A percentile compares a stretch with the other conserved stretches of the same genome.
Conservation (phyloP, 2,888 invertebrate species). For the Cotesia congregata region DNA sequence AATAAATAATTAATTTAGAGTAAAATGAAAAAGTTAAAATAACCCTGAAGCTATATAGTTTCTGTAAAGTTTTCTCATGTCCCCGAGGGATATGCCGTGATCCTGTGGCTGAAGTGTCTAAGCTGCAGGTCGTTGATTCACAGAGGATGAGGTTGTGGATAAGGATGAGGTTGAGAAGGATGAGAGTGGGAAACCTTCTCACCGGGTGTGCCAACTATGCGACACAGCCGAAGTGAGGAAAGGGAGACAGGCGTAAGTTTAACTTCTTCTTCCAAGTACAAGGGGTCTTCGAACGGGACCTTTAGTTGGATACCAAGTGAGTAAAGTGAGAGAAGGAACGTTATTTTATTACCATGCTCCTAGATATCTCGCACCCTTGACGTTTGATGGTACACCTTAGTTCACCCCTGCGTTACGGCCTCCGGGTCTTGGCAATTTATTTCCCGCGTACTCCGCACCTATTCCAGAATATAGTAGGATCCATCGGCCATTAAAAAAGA, state of each 20-base stretch:
- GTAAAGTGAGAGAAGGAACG: slow-evolving; percentile 47
- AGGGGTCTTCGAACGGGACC: slow-evolving; percentile 43
- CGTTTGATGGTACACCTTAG: slow-evolving; percentile 51
- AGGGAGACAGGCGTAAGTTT: slow-evolving; percentile 44
- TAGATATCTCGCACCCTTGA: slow-evolving; percentile 53
- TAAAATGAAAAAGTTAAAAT: slow-evolving; percentile 30
- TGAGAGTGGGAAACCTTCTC: slow-evolving; percentile 37
- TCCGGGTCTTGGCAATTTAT: slow-evolving; percentile 39
- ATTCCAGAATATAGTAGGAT: slow-evolving; percentile 14
- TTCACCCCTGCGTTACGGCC: slow-evolving; percentile 47
- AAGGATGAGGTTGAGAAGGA: too few relatives aligned
- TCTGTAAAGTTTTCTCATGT: slow-evolving; percentile 10
- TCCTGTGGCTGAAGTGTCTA: slow-evolving; percentile 39
- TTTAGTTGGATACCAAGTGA: slow-evolving; percentile 40
- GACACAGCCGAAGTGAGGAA: background rate
- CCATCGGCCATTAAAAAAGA: slow-evolving; percentile 30
- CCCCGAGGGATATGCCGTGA: slow-evolving; percentile 27
- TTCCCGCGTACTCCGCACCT: slow-evolving; percentile 41
- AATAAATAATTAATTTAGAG: slow-evolving; percentile 31
- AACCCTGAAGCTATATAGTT: slow-evolving; percentile 7
- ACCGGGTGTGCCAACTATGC: slow-evolving; percentile 45
- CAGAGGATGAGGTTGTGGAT: slow-evolving; percentile 16
- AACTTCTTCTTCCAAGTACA: slow-evolving; percentile 50
- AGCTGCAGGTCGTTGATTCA: slow-evolving; percentile 36
- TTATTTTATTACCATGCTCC: slow-evolving; percentile 63